Conservation (phyloP, 1,140 invertebrate genomes). For the Dendrolimus punctatus region DNA sequence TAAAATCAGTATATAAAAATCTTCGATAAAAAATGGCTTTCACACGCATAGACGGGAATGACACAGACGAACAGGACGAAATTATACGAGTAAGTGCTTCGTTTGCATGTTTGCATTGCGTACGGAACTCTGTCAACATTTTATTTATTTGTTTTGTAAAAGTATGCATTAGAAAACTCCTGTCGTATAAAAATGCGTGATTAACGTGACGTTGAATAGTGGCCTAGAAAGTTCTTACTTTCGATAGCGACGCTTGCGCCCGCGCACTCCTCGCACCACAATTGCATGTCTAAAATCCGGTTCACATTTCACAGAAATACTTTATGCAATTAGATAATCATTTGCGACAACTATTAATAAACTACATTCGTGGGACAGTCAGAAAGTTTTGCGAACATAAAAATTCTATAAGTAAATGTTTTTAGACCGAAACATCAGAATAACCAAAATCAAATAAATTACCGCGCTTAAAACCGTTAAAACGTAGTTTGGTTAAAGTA, state of each 20-base stretch:
- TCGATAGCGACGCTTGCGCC: conserved; percentile 36
- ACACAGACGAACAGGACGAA: background rate
- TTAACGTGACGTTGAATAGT: conserved; percentile 48
- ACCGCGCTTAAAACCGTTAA: too few relatives aligned
- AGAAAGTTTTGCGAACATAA: too few relatives aligned
- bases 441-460: too few relatives aligned
- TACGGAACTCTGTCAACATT: background rate
- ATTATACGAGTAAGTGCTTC: background rate
- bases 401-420: too few relatives aligned
- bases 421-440: too few relatives aligned
- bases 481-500: too few relatives aligned
- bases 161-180: conserved; percentile 37
- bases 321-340: background rate
- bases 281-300: conserved; percentile 50
- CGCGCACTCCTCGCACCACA: conserved; percentile 18
- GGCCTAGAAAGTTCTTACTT: conserved; percentile 62
- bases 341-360: too few relatives aligned
- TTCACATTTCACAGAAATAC: conserved; percentile 36
- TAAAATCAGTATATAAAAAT: too few relatives aligned
- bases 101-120: conserved; percentile 4
- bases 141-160: conserved; percentile 6
- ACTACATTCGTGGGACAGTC: too few relatives aligned
- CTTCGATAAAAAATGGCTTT: too few relatives aligned
- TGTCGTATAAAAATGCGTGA: conserved; percentile 49
- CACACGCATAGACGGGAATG: too few relatives aligned